Evolutionary conservation across 1,140 invertebrate species (phyloP), one percentile per base, ranked within the genome.

Genomic region (Ganaspis sp.): DNA sequence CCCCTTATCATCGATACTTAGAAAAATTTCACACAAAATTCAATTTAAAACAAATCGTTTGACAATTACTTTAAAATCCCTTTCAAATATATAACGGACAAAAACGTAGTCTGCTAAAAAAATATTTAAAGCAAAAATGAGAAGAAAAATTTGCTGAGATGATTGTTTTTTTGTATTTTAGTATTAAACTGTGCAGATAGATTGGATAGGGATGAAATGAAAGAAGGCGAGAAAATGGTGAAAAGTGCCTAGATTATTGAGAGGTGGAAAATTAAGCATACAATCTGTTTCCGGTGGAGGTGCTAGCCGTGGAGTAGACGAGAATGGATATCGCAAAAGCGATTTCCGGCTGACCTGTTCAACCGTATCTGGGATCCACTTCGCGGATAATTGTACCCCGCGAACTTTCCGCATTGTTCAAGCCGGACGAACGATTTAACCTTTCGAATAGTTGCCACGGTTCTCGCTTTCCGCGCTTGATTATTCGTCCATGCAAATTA

Each of bases 301-400:
- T 34, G 58, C 23, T 21, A 64, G 58, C 23, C 21, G 58, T n/a
- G 6, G 23, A 64, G 23, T 26, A 23, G 58, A 64, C 26, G 26
- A 64, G 26, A 21, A 64, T 15, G 26, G 15, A 12, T 64, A 64
- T 64, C 58, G 58, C 23, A 64, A 26, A 64, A 64, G 26, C 23
- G 58, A 64, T 64, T 64, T 64, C 58, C 58, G 58, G 58, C 58
- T 64, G n/a, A 34, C 58, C 58, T 64, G 58, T 64, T 64, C 58
- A 64, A 64, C 58, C 58, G 58, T 34, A 64, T 34, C 58, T n/a
- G 21, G 23, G 58, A 64, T 64, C 58, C 23, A 64, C 23, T 64
- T 29, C 58, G 58, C 58, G 58, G 58, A 64, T 64, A 64, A 64
- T 64, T 64, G 58, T 64, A 29, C 58, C 23, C 58, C 58, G 58